Evolutionary conservation across 2,888 invertebrate genomes (phyloP).

Genomic region (Mesorhabditis belari): DNA sequence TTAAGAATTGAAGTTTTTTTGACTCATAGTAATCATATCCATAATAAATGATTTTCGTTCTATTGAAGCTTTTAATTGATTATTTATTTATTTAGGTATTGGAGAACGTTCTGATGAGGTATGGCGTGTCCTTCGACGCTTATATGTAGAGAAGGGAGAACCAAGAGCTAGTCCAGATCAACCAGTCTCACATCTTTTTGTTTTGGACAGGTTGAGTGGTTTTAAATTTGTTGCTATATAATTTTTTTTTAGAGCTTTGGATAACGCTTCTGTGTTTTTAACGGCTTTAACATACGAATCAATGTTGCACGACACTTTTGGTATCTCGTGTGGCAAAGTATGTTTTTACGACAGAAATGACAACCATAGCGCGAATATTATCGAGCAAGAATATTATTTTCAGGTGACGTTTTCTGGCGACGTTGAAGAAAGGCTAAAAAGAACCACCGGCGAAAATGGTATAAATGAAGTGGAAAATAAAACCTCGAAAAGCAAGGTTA

Average conservation of each 20-base stretch:
- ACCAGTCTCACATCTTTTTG: constrained; percentile 43
- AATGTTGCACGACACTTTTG: constrained; percentile 78
- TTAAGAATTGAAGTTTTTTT: too few species aligned
- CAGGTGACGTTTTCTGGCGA: constrained; percentile 1
- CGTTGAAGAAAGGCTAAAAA: constrained; percentile 6
- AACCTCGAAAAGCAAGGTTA: too few species aligned
- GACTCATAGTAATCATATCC: too few species aligned
- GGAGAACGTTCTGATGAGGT: constrained; percentile 23
- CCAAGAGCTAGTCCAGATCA: constrained; percentile 47
- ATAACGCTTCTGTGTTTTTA: constrained; percentile 75
- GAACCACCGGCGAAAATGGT: too few species aligned
- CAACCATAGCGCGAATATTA: not conserved
- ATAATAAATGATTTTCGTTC: too few species aligned
- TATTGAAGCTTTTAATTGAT: too few species aligned
- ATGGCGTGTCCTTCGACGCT: constrained; percentile 29
- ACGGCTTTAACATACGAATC: constrained; percentile 89
- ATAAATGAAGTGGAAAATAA: too few species aligned
- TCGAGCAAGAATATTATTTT: not conserved
- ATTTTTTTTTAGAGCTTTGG: constrained; percentile 58
- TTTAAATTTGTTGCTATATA: not conserved
- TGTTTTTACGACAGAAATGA: too few species aligned
- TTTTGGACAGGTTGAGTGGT: not conserved
- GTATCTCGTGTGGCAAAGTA: constrained; percentile 68
- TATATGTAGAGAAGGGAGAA: constrained; percentile 37
- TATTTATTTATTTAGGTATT: constrained; percentile 6